Evolutionary conservation across 2,797 vertebrate species (phyloP).

Genomic region (Iguana delicatissima): DNA sequence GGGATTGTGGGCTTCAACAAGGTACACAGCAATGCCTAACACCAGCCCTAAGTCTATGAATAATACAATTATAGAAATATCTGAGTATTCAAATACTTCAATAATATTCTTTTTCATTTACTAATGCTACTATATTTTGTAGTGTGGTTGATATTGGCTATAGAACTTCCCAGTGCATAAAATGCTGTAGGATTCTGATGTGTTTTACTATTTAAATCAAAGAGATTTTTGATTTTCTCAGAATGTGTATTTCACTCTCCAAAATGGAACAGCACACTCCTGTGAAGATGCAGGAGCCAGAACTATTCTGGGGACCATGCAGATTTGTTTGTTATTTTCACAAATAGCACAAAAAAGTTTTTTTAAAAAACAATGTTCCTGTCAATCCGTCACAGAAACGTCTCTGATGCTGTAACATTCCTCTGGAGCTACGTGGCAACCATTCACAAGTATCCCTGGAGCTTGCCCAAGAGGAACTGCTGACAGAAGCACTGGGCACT

Average conservation of each 20-base stretch:
- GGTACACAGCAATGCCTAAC: background rate
- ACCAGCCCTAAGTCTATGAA: background rate
- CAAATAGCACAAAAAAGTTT: conserved; percentile 22
- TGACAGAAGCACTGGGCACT: conserved; percentile 59
- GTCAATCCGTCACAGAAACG: conserved; percentile 33
- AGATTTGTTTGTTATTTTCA: conserved; percentile 22
- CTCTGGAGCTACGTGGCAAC: conserved; percentile 42
- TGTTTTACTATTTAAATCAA: background rate
- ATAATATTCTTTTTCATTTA: background rate
- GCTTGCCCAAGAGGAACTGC: conserved; percentile 58
- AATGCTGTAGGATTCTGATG: background rate
- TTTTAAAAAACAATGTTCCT: background rate
- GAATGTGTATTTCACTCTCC: background rate
- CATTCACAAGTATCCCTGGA: conserved; percentile 31
- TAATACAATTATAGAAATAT: background rate
- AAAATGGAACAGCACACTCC: background rate
- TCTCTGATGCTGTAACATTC: conserved; percentile 32
- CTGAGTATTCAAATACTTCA: background rate
- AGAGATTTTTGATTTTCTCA: background rate
- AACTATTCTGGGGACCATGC: background rate
- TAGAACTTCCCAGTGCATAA: background rate
- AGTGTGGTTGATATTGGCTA: background rate
- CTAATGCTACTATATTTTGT: background rate
- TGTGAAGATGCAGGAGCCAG: background rate
- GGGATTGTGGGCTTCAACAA: background rate